These are phyloP conservation scores for Ricordea florida DNA, from an alignment of 92 coral and sea anemone species.

Conservation along the genomic window DNA sequence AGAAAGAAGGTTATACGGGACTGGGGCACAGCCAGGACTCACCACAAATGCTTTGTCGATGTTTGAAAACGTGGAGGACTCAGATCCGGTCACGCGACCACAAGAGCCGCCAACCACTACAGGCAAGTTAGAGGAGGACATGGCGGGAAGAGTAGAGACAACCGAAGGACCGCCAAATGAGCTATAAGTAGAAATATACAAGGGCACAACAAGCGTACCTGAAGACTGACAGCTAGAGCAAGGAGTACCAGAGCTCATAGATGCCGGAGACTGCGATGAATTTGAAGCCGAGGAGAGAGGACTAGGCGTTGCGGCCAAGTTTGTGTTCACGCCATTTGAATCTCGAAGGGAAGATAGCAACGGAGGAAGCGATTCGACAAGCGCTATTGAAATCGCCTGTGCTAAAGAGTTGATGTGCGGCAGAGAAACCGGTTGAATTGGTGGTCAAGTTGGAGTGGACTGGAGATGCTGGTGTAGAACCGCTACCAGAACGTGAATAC, in stretches of 20 bases:
- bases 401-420: not conserved
- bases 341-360: not conserved
- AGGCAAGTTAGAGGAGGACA: not conserved
- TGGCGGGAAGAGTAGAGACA: not conserved
- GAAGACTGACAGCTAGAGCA: not conserved
- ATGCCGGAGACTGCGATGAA: not conserved
- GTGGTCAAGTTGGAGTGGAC: not conserved
- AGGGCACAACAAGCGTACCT: not conserved
- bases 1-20: no score
- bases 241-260: not conserved
- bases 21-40: constrained; percentile 16
- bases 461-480: not conserved
- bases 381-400: no score
- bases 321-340: not conserved
- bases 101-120: not conserved
- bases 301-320: not conserved
- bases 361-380: not conserved
- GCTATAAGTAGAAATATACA: not conserved
- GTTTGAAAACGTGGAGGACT: not conserved
- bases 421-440: not conserved
- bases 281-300: not conserved
- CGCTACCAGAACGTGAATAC: not conserved
- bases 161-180: not conserved
- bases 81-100: not conserved
- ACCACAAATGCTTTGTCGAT: constrained; percentile 12